These are phyloP conservation scores for Psittacula derbiana DNA, from an alignment of 2,797 vertebrate species.

Conservation along the genomic window DNA sequence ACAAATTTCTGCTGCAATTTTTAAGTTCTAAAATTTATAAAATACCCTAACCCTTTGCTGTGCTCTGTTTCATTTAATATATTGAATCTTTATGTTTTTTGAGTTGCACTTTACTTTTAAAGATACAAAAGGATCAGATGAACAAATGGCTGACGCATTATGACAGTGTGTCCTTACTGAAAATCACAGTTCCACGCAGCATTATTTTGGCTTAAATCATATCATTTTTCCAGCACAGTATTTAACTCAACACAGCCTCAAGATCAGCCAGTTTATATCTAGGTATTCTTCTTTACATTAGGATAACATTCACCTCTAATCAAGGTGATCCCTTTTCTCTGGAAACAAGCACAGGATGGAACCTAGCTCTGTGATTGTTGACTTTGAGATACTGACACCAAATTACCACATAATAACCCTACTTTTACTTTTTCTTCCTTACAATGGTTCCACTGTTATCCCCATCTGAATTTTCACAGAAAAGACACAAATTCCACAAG, in stretches of 20 bases:
- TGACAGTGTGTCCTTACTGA: not conserved
- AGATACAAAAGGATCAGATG: not conserved
- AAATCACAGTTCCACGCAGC: not conserved
- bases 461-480: not conserved
- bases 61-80: not conserved
- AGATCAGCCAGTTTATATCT: not conserved
- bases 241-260: not conserved
- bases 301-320: not conserved
- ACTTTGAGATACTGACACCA: not conserved
- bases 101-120: not conserved
- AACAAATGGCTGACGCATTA: fast-evolving
- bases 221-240: not conserved
- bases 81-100: not conserved
- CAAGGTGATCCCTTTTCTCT: not conserved
- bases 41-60: not conserved
- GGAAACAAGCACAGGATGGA: not conserved
- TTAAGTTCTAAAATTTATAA: not conserved
- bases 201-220: not conserved
- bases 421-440: not conserved
- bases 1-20: not conserved
- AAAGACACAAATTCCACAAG: not conserved
- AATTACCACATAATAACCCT: not conserved
- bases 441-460: not conserved
- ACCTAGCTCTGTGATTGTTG: not conserved
- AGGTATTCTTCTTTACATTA: not conserved